phyloP scores from a whole-genome alignment of 2,113 vertebrate genomes.

The Cyanoderma ruficeps region DNA sequence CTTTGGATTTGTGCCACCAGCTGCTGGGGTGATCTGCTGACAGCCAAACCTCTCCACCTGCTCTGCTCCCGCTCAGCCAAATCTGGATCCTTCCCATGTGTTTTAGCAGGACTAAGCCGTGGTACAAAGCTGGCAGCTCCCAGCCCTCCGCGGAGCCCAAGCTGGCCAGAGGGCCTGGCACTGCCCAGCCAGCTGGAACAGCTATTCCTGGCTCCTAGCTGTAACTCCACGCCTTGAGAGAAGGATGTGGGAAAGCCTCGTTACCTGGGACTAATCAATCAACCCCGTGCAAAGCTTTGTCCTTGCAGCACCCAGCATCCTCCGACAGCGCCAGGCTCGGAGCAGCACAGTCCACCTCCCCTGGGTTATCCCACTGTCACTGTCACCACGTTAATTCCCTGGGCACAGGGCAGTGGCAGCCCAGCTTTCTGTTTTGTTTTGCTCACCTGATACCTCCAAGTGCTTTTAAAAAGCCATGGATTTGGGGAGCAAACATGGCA shows the following conservation, averaged over 20 bases:
- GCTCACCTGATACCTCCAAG: background rate
- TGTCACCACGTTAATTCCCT: background rate
- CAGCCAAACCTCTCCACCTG: conserved; percentile 54
- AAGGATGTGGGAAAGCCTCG: background rate
- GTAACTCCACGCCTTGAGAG: background rate
- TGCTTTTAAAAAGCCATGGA: background rate
- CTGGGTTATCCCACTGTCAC: background rate
- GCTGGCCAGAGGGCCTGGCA: background rate
- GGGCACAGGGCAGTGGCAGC: background rate
- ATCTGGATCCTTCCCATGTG: background rate
- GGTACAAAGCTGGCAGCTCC: background rate
- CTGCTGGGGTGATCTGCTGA: conserved; percentile 31
- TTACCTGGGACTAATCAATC: conserved; percentile 51
- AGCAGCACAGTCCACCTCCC: background rate
- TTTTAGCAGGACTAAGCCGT: background rate
- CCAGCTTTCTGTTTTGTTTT: background rate
- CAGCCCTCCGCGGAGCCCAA: fast-evolving
- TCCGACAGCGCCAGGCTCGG: background rate
- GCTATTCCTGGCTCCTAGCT: background rate
- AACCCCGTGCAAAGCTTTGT: background rate
- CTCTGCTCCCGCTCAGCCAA: conserved; percentile 25
- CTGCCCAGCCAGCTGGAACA: conserved; percentile 26
- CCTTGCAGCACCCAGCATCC: background rate
- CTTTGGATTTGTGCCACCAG: conserved; percentile 54
- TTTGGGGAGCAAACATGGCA: fast-evolving